Conservation (phyloP, 2,113 vertebrate genomes). For the Kobus ellipsiprymnus region DNA sequence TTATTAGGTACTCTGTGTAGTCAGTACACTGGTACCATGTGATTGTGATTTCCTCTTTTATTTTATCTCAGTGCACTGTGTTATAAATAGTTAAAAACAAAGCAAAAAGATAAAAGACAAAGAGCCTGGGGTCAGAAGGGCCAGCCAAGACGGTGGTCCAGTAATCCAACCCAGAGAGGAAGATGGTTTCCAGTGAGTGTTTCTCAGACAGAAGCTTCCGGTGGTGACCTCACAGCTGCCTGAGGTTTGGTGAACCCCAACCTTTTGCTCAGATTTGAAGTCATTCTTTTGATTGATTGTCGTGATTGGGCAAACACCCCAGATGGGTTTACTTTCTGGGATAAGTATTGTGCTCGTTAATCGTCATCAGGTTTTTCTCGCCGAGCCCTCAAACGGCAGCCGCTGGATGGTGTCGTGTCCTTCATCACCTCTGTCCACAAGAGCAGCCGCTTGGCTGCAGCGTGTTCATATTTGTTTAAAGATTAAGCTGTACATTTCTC, state of each 20-base stretch:
- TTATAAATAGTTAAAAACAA: background rate
- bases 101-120: background rate
- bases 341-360: slow-evolving; percentile 80
- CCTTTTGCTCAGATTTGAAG: background rate
- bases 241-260: background rate
- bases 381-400: background rate
- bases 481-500: slow-evolving; percentile 48
- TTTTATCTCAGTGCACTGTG: background rate
- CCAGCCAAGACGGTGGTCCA: background rate
- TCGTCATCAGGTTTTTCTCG: slow-evolving; percentile 72
- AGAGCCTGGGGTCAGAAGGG: background rate
- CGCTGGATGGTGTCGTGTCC: background rate
- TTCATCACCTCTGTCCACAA: background rate
- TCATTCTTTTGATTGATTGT: slow-evolving; percentile 82
- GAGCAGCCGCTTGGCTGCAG: slow-evolving; percentile 2
- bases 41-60: background rate
- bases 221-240: background rate
- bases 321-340: slow-evolving; percentile 71
- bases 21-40: slow-evolving; percentile 72
- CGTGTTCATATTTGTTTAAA: slow-evolving; percentile 21
- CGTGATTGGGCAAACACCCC: slow-evolving; percentile 82
- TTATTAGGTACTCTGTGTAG: slow-evolving; percentile 84
- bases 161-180: background rate
- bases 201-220: background rate
- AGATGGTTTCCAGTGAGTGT: background rate